Percentiles rank a stretch among this genome's conserved stretches.
Evolutionary conservation across 2,113 vertebrate species (phyloP).

Genomic region (Notarius lentiginosus): DNA sequence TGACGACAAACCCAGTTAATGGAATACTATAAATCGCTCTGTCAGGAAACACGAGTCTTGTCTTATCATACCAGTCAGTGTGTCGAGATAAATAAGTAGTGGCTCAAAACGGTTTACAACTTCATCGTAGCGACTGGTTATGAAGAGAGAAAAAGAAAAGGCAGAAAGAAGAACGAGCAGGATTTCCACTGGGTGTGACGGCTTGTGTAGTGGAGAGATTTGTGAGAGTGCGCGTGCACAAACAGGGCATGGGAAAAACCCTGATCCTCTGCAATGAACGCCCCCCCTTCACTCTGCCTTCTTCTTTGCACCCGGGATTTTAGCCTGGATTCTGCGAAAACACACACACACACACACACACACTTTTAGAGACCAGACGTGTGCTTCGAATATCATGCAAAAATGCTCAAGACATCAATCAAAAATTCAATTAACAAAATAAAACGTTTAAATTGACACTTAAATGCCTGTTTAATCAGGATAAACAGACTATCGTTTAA

Average conservation of each 20-base stretch:
- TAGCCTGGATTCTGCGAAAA: conserved; percentile 84
- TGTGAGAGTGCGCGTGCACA: conserved; percentile 75
- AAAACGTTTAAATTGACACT: not conserved
- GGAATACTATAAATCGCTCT: conserved; percentile 19
- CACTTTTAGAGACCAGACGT: not conserved
- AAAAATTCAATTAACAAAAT: not conserved
- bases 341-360: not conserved
- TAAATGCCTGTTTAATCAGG: too few relatives aligned
- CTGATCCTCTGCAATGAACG: conserved; percentile 39
- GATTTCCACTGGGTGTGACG: conserved; percentile 75
- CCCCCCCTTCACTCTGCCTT: conserved; percentile 83
- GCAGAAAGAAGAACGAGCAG: not conserved
- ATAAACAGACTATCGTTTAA: not conserved
- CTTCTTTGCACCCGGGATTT: conserved; percentile 92
- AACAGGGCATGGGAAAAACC: conserved; percentile 65
- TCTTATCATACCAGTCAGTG: conserved; percentile 27
- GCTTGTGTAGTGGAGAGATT: conserved; percentile 73
- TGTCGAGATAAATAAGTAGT: conserved; percentile 39
- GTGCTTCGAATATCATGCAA: too few relatives aligned
- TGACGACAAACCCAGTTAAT: conserved; percentile 54
- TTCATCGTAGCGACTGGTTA: conserved; percentile 59
- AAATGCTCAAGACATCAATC: not conserved
- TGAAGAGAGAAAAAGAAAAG: not conserved
- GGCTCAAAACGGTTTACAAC: conserved; percentile 33
- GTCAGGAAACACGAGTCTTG: conserved; percentile 19